Conservation (phyloP, 2,113 vertebrate genomes). For the Drymodes brunneopygia region DNA sequence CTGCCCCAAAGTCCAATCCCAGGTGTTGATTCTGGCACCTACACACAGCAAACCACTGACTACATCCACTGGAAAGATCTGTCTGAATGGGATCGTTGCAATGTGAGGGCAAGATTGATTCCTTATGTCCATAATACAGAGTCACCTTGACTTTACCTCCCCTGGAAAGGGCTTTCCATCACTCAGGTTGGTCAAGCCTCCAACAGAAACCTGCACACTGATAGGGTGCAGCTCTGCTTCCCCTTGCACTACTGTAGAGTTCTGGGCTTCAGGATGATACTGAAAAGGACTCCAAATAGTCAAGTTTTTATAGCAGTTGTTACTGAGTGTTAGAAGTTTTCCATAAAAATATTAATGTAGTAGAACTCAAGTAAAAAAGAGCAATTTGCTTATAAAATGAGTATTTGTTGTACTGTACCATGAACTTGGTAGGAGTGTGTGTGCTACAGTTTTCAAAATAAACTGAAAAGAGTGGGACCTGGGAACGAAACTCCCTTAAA, state of each 20-base stretch:
- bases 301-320: not conserved
- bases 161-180: not conserved
- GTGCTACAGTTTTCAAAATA: not conserved
- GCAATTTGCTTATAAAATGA: constrained; percentile 31
- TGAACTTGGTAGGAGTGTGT: not conserved
- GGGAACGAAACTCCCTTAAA: not conserved
- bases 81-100: not conserved
- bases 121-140: not conserved
- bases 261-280: not conserved
- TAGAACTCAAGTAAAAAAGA: constrained; percentile 9
- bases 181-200: not conserved
- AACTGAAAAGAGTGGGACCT: not conserved
- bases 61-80: not conserved
- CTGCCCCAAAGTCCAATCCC: not conserved
- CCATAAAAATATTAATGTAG: constrained; percentile 21
- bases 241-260: not conserved
- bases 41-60: not conserved
- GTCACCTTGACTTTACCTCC: not conserved
- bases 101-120: not conserved
- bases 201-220: not conserved
- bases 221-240: not conserved
- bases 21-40: not conserved
- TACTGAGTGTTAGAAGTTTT: not conserved
- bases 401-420: not conserved
- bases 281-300: not conserved